Conservation (phyloP, 1,140 invertebrate genomes). For the Bombyx mandarina region DNA sequence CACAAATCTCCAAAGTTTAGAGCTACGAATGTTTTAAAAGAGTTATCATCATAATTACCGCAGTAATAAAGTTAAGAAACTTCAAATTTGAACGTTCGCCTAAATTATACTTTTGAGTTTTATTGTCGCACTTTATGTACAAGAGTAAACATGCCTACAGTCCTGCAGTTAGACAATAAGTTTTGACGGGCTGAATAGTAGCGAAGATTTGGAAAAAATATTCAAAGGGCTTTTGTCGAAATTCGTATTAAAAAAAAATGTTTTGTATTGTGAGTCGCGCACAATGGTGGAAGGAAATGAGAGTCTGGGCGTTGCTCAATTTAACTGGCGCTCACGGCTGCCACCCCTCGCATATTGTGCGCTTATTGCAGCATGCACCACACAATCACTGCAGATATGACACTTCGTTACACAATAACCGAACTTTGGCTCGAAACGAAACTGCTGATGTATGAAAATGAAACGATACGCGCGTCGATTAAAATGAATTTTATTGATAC, state of each 20-base stretch:
- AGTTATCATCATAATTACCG: conserved; percentile 59
- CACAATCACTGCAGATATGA: conserved; percentile 13
- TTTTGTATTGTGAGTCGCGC: conserved; percentile 67
- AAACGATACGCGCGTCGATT: no score
- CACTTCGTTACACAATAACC: conserved; percentile 12
- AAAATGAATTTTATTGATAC: no score
- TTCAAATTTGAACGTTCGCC: conserved; percentile 27
- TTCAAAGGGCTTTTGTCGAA: conserved; percentile 68
- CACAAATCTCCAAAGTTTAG: conserved; percentile 57
- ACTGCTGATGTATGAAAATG: no score
- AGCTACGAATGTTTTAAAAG: conserved; percentile 61
- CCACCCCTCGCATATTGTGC: not conserved
- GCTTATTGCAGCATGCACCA: conserved; percentile 1
- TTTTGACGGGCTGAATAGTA: conserved; percentile 60
- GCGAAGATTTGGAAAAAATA: conserved; percentile 66
- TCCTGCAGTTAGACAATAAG: conserved; percentile 52
- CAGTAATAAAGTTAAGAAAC: conserved; percentile 52
- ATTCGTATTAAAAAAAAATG: conserved; percentile 60
- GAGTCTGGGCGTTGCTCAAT: conserved; percentile 63
- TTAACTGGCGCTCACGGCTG: conserved; percentile 41
- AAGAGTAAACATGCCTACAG: conserved; percentile 20
- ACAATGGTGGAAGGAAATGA: conserved; percentile 66
- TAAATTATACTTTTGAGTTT: conserved; percentile 42
- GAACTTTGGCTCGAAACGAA: not conserved
- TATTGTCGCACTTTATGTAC: not conserved